Base-by-base conservation (phyloP, 1,140 invertebrate species). In the Drosophila eugracilis region DNA sequence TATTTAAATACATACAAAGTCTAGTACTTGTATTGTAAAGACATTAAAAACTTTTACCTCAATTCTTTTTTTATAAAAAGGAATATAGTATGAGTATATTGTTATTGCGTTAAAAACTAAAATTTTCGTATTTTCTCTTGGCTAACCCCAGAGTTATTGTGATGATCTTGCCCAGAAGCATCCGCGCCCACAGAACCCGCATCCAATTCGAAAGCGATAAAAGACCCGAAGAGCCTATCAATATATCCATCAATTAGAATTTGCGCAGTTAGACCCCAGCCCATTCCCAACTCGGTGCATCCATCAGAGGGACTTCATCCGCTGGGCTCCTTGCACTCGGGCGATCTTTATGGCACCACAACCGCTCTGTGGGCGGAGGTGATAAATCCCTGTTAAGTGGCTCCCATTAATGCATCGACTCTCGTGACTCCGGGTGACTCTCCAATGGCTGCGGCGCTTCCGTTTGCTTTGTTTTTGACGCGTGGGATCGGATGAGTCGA, bases 381-480 rank as follows among this genome's bases (percentile, higher is more conserved):
- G 62, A 84, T 83, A 83, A 83, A 71, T 84, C 71, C 59, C 53
- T 49, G 75, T 85, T 83, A 85, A 83, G 75, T 75, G 79, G 57
- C 55, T 53, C 37, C 67, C 62, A 59, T 83, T 83, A 77, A 60
- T 41, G 59, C 58, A 50, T 69, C 75, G 47, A 48, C 36, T 41
- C 44, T 44, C 24, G 14, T 19, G 28, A 50, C 32, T 34, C 24
- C 37, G 37, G 24, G 21, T 39, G 62, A 44, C 52, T 39, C 12
- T 34, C 15, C 15, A 19, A 44, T 48, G 45, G 28, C 26, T 21
- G 45, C 62, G 47, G 39, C 63, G 79, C 79, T 83, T 83, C 79
- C 80, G 79, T 85, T 85, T 48, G 24, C 34, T 39, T 53, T 58
- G 53, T 47, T 47, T 42, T 59, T 39, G 45, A 45, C 59, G 79